phyloP scores from a whole-genome alignment of 1,140 invertebrate species.

The Drosophila kepulauana region DNA sequence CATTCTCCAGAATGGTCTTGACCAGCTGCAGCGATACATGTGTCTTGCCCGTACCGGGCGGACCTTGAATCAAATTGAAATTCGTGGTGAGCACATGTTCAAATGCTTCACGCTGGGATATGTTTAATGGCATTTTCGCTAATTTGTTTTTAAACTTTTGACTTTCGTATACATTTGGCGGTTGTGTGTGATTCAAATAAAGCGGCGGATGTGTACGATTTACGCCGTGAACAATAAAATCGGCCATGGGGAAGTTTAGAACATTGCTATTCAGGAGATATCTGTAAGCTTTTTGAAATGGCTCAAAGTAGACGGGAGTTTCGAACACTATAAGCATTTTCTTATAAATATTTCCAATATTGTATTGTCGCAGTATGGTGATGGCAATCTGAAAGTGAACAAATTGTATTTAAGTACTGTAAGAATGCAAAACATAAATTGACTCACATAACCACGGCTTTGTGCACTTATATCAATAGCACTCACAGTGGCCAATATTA shows the following conservation, averaged over 20 bases:
- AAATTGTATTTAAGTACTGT: not conserved
- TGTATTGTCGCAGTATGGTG: conserved; percentile 56
- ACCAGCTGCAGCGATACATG: conserved; percentile 90
- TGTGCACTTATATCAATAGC: conserved; percentile 86
- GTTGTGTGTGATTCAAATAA: conserved; percentile 44
- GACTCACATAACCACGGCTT: conserved; percentile 85
- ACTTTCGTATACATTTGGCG: conserved; percentile 29
- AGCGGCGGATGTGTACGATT: conserved; percentile 33
- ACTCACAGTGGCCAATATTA: conserved; percentile 89
- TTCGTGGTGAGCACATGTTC: conserved; percentile 85
- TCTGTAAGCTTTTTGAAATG: conserved; percentile 88
- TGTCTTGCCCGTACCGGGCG: conserved; percentile 94
- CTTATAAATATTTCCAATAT: conserved; percentile 83
- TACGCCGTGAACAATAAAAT: conserved; percentile 86
- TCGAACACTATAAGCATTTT: conserved; percentile 88
- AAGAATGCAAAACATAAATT: not conserved
- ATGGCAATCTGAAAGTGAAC: conserved; percentile 75
- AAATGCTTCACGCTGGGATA: conserved; percentile 87
- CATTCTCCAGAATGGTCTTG: conserved; percentile 87
- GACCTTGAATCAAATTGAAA: conserved; percentile 90
- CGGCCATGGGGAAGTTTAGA: conserved; percentile 87
- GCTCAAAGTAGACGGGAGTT: conserved; percentile 89
- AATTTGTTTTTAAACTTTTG: conserved; percentile 36
- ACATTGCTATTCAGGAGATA: conserved; percentile 86
- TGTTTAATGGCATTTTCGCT: conserved; percentile 31